A percentile compares a stretch with the other conserved stretches of the same genome.
Conservation (phyloP, 2,888 invertebrate genomes). For the Zaprionus lineosus region DNA sequence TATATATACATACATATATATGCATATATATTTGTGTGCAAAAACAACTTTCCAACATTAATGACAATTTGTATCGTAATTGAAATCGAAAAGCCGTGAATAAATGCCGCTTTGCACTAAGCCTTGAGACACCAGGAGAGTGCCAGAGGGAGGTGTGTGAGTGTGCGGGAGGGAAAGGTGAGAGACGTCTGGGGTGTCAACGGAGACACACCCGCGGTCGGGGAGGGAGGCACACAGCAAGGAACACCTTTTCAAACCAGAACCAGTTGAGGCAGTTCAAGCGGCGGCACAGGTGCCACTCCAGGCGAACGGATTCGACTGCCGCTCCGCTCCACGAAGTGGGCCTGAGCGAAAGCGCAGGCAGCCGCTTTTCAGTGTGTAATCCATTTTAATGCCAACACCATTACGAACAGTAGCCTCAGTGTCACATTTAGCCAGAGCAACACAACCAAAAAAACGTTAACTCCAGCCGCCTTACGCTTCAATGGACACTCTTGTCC, state of each 20-base stretch:
- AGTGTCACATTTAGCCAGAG: conserved; percentile 77
- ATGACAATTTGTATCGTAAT: conserved; percentile 78
- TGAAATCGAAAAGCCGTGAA: conserved; percentile 78
- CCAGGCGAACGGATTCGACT: conserved; percentile 4
- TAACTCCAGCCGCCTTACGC: conserved; percentile 52
- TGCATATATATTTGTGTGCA: conserved; percentile 34
- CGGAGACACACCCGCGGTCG: conserved; percentile 54
- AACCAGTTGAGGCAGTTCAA: conserved; percentile 61
- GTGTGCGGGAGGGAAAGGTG: conserved; percentile 8
- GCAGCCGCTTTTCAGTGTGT: conserved; percentile 67
- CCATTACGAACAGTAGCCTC: conserved; percentile 79
- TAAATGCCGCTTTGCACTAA: conserved; percentile 78
- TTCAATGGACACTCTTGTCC: conserved; percentile 46
- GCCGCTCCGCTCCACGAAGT: conserved; percentile 12
- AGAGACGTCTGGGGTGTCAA: conserved; percentile 2
- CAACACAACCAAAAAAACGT: conserved; percentile 29
- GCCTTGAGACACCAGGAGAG: conserved; percentile 24
- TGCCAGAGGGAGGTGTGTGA: neutral
- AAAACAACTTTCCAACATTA: conserved; percentile 77
- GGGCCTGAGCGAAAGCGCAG: conserved; percentile 64
- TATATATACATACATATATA: neutral
- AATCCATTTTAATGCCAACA: conserved; percentile 78
- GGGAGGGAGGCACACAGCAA: conserved; percentile 38
- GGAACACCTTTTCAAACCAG: conserved; percentile 61
- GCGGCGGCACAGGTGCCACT: conserved; percentile 50